A percentile compares a stretch with the other conserved stretches of the same genome.
phyloP scores from a whole-genome alignment of 2,888 invertebrate genomes.

The Spodoptera picta region DNA sequence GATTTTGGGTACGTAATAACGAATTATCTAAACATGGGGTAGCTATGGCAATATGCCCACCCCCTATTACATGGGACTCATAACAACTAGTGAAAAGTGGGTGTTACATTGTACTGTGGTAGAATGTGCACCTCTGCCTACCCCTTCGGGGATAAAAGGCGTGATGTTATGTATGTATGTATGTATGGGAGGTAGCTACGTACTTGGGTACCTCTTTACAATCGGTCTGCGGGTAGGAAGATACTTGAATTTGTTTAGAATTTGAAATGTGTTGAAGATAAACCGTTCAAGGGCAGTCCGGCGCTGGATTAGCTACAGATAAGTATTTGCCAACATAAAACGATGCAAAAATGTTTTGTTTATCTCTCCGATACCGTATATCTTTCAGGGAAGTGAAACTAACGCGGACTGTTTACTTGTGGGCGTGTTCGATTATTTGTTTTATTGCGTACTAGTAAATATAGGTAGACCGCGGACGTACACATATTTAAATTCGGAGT shows the following conservation, averaged over 20 bases:
- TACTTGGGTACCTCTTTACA: too few species aligned
- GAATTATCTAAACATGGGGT: constrained; percentile 21
- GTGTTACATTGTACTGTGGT: too few species aligned
- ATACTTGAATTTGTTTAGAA: constrained; percentile 21
- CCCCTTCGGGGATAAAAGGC: too few species aligned
- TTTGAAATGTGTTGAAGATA: constrained; percentile 6
- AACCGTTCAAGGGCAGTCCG: constrained; percentile 16
- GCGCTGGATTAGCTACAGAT: constrained; percentile 22
- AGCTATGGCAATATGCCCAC: too few species aligned
- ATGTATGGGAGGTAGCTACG: neutral
- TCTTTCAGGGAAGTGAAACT: constrained; percentile 43
- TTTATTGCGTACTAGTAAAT: constrained; percentile 29
- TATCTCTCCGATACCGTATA: constrained; percentile 42
- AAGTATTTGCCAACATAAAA: constrained; percentile 25
- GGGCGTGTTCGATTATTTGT: constrained; percentile 24
- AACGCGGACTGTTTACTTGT: constrained; percentile 15
- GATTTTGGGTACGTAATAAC: constrained; percentile 15
- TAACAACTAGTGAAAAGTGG: too few species aligned
- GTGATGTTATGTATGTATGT: too few species aligned
- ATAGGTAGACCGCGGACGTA: constrained; percentile 5
- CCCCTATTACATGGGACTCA: too few species aligned
- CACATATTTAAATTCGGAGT: constrained; percentile 12
- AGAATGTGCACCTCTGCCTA: too few species aligned
- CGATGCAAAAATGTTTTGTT: constrained; percentile 40
- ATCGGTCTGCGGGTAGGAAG: neutral